These are phyloP conservation scores for Craterocephalus amniculus DNA, from an alignment of 2,797 vertebrate genomes.

Conservation along the genomic window DNA sequence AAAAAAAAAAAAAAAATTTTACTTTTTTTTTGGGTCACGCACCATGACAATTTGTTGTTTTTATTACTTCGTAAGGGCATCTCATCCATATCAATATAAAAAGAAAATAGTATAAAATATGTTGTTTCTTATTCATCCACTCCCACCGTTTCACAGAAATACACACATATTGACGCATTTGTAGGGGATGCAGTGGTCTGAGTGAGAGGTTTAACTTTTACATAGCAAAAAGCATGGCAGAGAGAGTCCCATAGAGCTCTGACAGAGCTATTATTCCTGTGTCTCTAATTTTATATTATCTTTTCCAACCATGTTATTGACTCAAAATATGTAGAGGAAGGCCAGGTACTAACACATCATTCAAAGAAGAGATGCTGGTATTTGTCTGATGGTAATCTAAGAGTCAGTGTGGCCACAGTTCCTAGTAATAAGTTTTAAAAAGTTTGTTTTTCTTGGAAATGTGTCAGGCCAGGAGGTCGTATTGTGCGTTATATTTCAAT, in stretches of 20 bases:
- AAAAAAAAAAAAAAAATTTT: no score
- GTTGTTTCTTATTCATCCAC: background rate
- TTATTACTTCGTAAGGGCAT: no score
- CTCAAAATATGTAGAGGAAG: conserved; percentile 26
- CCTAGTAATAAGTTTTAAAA: conserved; percentile 34
- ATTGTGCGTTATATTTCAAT: conserved; percentile 43
- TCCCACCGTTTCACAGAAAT: background rate
- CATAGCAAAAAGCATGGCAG: conserved; percentile 15
- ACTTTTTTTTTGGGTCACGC: no score
- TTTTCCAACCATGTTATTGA: conserved; percentile 25
- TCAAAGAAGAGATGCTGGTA: conserved; percentile 26
- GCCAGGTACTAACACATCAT: conserved; percentile 40
- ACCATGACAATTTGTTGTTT: no score
- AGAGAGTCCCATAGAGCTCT: conserved; percentile 12
- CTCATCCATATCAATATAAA: no score
- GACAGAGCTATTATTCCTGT: background rate
- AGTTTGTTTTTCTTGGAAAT: conserved; percentile 68
- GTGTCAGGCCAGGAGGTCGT: conserved; percentile 65
- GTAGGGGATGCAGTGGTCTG: no score
- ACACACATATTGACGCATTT: conserved; percentile 4
- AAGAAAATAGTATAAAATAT: no score
- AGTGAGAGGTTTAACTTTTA: conserved; percentile 21
- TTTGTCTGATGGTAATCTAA: conserved; percentile 66
- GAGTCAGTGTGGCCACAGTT: conserved; percentile 41
- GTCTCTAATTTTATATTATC: conserved; percentile 38